Evolutionary conservation across 2,113 vertebrate species (phyloP).

Genomic region (Oncorhynchus masou): DNA sequence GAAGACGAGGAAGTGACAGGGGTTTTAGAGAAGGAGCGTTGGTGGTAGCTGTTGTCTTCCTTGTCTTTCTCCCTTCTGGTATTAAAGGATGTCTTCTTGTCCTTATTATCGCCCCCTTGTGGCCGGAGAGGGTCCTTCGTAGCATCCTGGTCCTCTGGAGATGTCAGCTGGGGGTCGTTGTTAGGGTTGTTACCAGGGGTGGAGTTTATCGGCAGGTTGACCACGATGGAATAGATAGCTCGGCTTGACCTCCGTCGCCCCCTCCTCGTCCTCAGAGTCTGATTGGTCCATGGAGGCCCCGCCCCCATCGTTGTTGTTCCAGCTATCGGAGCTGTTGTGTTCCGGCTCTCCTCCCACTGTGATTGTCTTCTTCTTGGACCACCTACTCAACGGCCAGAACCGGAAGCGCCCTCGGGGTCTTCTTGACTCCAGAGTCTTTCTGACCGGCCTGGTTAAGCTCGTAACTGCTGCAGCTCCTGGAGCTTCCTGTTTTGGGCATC

Average conservation of each 20-base stretch:
- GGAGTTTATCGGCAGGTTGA: constrained; percentile 76
- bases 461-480: constrained; percentile 82
- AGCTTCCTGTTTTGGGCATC: constrained; percentile 75
- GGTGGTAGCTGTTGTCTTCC: constrained; percentile 70
- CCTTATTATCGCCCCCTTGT: not conserved
- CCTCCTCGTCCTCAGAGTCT: constrained; percentile 80
- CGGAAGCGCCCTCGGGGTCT: constrained; percentile 55
- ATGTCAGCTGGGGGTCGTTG: constrained; percentile 64
- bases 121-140: constrained; percentile 62
- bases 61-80: constrained; percentile 29
- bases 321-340: constrained; percentile 85
- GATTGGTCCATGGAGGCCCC: constrained; percentile 80
- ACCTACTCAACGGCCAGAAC: constrained; percentile 66
- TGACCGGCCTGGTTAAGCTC: constrained; percentile 73
- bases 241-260: constrained; percentile 73
- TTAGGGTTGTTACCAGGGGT: no score
- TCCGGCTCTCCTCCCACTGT: constrained; percentile 73
- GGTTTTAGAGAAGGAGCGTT: constrained; percentile 69
- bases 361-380: constrained; percentile 22
- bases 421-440: constrained; percentile 61
- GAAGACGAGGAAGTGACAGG: constrained; percentile 68
- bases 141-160: constrained; percentile 68
- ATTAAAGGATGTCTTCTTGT: not conserved
- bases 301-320: constrained; percentile 82
- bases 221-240: constrained; percentile 80